Conservation (phyloP, 37 sponge, comb jelly and placozoan genomes). For the Hormiphora californensis region DNA sequence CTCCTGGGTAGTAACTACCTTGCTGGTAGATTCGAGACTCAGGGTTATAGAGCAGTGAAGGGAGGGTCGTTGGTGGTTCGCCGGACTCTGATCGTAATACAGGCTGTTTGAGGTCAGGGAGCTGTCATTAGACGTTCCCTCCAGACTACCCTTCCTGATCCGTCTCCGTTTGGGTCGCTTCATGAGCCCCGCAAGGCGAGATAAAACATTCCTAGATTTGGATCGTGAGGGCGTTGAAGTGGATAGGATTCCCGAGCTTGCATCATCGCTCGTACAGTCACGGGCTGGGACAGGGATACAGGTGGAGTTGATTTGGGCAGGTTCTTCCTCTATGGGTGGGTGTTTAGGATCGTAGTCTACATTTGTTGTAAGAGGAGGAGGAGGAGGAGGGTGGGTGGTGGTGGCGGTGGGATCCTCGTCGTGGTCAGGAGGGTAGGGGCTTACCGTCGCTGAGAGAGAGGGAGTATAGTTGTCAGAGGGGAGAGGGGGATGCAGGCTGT, state of each 20-base stretch:
- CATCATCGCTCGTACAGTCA: background rate
- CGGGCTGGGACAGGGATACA: background rate
- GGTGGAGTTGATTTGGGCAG: background rate
- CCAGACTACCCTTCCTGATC: background rate
- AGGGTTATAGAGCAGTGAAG: background rate
- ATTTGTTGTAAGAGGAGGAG: background rate
- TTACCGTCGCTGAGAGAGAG: no score
- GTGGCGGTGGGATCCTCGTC: background rate
- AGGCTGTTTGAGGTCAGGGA: background rate
- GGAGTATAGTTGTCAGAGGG: no score
- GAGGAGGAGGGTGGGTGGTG: background rate
- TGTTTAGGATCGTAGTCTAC: background rate
- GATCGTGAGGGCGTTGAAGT: background rate
- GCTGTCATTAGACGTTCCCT: background rate
- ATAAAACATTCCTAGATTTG: background rate
- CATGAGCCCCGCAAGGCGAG: constrained; percentile 7
- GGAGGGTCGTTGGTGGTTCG: background rate
- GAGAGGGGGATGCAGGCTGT: no score
- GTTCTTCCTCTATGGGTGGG: constrained; percentile 10
- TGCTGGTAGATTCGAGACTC: background rate
- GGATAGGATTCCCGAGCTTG: background rate
- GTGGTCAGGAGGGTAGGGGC: no score
- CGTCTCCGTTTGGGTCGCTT: constrained; percentile 2
- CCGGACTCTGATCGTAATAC: background rate
- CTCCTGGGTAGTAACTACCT: background rate